phyloP scores from a whole-genome alignment of 2,113 vertebrate species.

The Ochotona princeps region DNA sequence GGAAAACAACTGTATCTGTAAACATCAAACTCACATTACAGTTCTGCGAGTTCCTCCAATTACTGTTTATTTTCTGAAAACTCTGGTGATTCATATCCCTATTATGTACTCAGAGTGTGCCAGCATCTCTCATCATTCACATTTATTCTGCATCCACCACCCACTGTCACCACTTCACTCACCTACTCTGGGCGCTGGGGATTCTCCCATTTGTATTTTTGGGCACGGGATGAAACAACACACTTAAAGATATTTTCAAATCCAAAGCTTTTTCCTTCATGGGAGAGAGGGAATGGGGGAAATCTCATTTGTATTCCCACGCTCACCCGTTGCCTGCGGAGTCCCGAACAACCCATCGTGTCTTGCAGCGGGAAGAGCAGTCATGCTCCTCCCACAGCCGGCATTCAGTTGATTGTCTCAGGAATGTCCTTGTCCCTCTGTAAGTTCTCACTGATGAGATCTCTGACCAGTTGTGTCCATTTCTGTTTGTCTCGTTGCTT shows the following conservation, averaged over 20 bases:
- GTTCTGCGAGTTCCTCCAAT: constrained; percentile 52
- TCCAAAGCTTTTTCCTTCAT: neutral
- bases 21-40: constrained; percentile 43
- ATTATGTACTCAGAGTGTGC: neutral
- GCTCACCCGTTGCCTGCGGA: constrained; percentile 45
- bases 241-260: constrained; percentile 17
- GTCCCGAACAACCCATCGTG: constrained; percentile 56
- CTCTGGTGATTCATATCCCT: neutral
- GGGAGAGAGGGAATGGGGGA: neutral
- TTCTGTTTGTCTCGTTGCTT: constrained; percentile 27
- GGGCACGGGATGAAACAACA: neutral
- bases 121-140: neutral
- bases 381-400: constrained; percentile 22
- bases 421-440: constrained; percentile 50
- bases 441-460: constrained; percentile 53
- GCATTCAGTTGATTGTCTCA: constrained; percentile 50
- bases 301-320: constrained; percentile 63
- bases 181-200: neutral
- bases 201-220: neutral
- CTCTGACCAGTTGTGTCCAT: neutral
- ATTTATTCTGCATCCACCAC: neutral
- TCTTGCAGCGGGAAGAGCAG: neutral
- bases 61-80: constrained; percentile 32
- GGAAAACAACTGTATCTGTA: constrained; percentile 13
- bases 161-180: neutral